Base-by-base conservation (phyloP, 2,113 vertebrate genomes). In the Corythornis madagascariensis region DNA sequence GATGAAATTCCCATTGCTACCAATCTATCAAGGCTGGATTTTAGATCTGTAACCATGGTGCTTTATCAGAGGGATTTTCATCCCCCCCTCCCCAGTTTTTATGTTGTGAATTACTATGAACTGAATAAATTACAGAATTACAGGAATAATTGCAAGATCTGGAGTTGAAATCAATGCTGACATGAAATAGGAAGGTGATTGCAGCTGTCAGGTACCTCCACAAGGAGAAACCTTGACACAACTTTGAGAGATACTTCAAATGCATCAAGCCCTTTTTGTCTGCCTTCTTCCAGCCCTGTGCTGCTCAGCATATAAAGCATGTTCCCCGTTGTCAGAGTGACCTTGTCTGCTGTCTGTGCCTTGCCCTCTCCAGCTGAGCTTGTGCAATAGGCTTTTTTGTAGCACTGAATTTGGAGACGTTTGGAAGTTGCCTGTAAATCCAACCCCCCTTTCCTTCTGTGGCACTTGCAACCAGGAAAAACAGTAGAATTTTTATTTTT, bases 311-410 rank as follows among this genome's bases (percentile, higher is more conserved):
- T 96, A 88, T 94, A 40, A 95, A 95, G 83, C 94, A 93, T 75
- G 83, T 94, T 93, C 94, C 94, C 92, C 2, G 65, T 78, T 96
- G 94, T 92, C 90, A 90, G 88, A 86, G 80, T 94, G 90, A 94
- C 96, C 96, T 96, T 96, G 94, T 84, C 94, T 96, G 94, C 93
- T 57, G 86, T 88, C 96, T 96, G 90, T 94, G 95, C 92, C 92
- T 83, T 95, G 92, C 96, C 94, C 94, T 96, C 88, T 91, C 93
- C 93, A 91, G 94, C 94, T 94, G 88, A 93, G 94, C 76, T 86
- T 35, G 48, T 90, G 90, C 93, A 82, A 33, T n/a, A 76, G 21
- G 25, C 61, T 74, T 71, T 88, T 86, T 42, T 60, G 50, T 33
- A 87, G 78, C 57, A 15, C 72, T 53, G 72, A 67, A 57, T 89